Percentiles rank a stretch among this genome's conserved stretches.
Evolutionary conservation across 2,113 vertebrate species (phyloP).

Genomic region (Amazona vittata): DNA sequence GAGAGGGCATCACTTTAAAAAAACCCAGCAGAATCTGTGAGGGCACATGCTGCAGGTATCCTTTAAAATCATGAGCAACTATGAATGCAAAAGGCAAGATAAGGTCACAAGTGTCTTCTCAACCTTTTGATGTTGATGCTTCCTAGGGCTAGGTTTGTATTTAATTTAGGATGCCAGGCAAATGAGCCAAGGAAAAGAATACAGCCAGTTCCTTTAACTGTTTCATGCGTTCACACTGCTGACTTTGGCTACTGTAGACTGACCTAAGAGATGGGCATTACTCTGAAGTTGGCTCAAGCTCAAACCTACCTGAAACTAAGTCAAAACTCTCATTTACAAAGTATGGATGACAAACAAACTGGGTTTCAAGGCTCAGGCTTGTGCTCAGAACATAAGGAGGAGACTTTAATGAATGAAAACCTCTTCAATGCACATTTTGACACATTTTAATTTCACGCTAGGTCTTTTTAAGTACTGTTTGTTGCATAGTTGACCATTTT

Average conservation of each 20-base stretch:
- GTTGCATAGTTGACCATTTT: not conserved
- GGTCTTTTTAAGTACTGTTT: not conserved
- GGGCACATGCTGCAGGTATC: not conserved
- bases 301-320: not conserved
- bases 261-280: not conserved
- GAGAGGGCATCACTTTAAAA: not conserved
- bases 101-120: not conserved
- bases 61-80: not conserved
- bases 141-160: not conserved
- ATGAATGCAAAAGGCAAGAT: not conserved
- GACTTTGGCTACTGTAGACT: not conserved
- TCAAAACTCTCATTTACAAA: not conserved
- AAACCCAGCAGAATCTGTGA: not conserved
- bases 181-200: not conserved
- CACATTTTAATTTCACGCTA: not conserved
- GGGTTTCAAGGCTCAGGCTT: not conserved
- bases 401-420: not conserved
- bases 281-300: not conserved
- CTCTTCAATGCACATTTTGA: not conserved
- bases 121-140: not conserved
- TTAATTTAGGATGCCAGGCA: not conserved
- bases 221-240: not conserved
- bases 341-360: not conserved
- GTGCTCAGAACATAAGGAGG: not conserved
- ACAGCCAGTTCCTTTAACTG: not conserved